Conservation (phyloP, 2,888 invertebrate genomes). For the Pelosia muscerda region DNA sequence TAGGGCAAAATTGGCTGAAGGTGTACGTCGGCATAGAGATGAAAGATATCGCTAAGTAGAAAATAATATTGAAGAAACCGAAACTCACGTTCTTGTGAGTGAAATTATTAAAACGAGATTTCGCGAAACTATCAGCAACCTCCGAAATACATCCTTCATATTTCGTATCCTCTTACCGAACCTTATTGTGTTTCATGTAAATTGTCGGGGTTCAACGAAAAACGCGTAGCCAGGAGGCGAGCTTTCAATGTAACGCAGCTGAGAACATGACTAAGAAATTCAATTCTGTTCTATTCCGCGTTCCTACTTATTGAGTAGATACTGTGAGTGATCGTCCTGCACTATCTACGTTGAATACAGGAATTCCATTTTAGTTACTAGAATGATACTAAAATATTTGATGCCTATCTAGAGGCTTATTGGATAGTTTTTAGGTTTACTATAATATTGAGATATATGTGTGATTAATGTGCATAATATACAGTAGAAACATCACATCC, state of each 20-base stretch:
- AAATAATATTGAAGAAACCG: not conserved
- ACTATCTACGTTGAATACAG: slow-evolving; percentile 3
- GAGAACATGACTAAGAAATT: slow-evolving; percentile 65
- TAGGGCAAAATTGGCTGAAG: no score
- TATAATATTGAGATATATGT: not conserved
- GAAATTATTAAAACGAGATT: slow-evolving; percentile 25
- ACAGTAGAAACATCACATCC: not conserved
- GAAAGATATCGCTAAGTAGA: not conserved
- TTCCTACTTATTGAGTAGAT: slow-evolving; percentile 14
- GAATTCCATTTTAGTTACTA: not conserved
- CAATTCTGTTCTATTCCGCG: slow-evolving; percentile 53
- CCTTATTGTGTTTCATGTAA: slow-evolving; percentile 50
- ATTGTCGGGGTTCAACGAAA: slow-evolving; percentile 42
- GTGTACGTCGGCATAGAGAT: not conserved
- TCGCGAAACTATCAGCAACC: slow-evolving; percentile 34
- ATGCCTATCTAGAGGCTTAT: not conserved
- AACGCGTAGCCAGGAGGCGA: slow-evolving; percentile 34
- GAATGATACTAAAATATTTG: not conserved
- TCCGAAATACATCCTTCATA: slow-evolving; percentile 36
- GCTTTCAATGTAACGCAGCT: slow-evolving; percentile 37
- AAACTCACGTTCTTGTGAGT: no score
- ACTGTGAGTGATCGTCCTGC: slow-evolving; percentile 26
- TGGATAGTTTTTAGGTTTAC: not conserved
- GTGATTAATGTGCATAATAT: not conserved
- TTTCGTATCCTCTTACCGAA: slow-evolving; percentile 41